A percentile compares a stretch with the other conserved stretches of the same genome.
These are phyloP conservation scores for Rugalucina vietnamica DNA, from an alignment of 2,888 invertebrate species.

Conservation along the genomic window DNA sequence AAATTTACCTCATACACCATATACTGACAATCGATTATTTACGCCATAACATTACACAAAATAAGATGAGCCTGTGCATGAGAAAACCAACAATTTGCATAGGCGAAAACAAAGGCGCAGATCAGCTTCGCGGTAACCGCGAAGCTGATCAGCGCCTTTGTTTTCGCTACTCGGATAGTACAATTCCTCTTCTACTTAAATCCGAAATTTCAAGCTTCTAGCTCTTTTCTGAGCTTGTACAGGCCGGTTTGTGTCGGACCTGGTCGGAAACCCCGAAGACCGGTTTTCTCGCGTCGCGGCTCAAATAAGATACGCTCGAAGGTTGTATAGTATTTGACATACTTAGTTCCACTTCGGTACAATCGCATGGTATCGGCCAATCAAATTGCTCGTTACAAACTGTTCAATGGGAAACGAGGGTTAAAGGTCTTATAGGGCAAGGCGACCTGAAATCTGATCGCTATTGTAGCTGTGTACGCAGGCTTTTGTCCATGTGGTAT, in stretches of 20 bases:
- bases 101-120: no score
- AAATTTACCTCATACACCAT: not conserved
- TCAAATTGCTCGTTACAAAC: constrained; percentile 50
- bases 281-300: no score
- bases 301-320: constrained; percentile 51
- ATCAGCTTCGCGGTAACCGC: no score
- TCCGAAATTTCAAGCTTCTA: no score
- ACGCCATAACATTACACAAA: constrained; percentile 54
- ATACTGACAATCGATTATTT: constrained; percentile 24
- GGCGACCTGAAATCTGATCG: constrained; percentile 45
- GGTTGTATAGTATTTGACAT: constrained; percentile 52
- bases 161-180: no score
- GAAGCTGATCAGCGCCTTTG: no score
- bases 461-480: not conserved
- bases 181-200: no score
- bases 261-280: no score
- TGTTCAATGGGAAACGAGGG: constrained; percentile 26
- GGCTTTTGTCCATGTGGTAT: not conserved
- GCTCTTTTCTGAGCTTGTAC: no score
- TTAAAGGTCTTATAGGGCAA: constrained; percentile 38
- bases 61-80: no score
- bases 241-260: no score
- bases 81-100: no score
- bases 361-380: constrained; percentile 36
- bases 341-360: constrained; percentile 12